Conservation (phyloP, 2,113 vertebrate species). For the Trogon surrucura region DNA sequence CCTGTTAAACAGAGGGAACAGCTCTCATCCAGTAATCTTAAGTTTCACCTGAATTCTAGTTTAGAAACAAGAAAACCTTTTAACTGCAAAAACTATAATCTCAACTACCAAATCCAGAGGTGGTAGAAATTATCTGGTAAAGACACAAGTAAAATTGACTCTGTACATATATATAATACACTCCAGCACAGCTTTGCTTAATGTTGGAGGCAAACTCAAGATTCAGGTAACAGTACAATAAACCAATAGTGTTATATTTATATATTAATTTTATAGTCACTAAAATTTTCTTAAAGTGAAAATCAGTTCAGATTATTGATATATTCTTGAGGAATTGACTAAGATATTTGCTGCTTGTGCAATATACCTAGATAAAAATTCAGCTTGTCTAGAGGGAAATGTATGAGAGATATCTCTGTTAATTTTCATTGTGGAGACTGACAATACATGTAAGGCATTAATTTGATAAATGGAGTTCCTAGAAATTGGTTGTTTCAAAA, state of each 20-base stretch:
- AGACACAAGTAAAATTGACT: background rate
- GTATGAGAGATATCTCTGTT: background rate
- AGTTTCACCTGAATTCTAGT: background rate
- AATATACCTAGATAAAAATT: background rate
- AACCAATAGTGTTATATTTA: background rate
- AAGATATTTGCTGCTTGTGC: background rate
- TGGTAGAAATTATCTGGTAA: background rate
- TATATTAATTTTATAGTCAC: background rate
- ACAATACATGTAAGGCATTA: background rate
- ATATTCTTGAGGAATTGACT: background rate
- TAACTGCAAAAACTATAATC: background rate
- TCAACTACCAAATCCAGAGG: background rate
- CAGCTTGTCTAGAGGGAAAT: background rate
- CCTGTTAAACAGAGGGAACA: background rate
- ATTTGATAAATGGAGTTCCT: background rate
- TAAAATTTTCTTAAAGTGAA: background rate
- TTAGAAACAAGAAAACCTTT: background rate
- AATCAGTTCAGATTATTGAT: background rate
- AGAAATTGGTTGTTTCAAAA: background rate
- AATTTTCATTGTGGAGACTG: background rate
- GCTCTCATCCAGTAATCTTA: background rate
- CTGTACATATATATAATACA: background rate
- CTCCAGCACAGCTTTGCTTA: background rate
- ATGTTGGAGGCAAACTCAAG: background rate
- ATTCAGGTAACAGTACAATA: background rate